Base-by-base conservation (phyloP, 2,888 invertebrate species). In the Clostera curtula region DNA sequence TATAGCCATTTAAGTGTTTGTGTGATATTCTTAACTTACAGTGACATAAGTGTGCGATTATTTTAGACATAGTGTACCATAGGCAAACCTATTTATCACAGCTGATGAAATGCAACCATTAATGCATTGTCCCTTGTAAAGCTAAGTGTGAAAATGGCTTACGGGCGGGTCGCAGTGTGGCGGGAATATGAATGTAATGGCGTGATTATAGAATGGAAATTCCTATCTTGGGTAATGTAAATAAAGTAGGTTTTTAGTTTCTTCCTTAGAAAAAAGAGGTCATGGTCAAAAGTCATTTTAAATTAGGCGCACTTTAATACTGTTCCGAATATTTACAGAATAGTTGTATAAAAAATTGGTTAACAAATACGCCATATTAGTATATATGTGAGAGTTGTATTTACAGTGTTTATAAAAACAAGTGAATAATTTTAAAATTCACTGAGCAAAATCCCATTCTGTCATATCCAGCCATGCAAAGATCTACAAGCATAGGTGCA, bases 21-120 rank as follows among this genome's bases (percentile, higher is more conserved):
- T 32, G 37, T 38, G 39, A 33, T 39, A 40, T 41, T 46, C 34
- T 40, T 41, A 49, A 48, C 43, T 49, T 43, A 36, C 32, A 51
- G 25, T 42, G 34, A 30, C 2, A 21, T 11, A 12, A 3, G 18
- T 18, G 18, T 9, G 18, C 1, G 18, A 8, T n/a, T 7, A 26
- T 20, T 32, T 30, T 47, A 47, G 48, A 30, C 29, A 47, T 37
- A 32, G 34, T 48, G 56, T 44, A 61, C 74, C 77, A 80, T 77
- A 80, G 77, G 75, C 80, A 74, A 74, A 63, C 57, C 77, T 70
- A 75, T 76, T 66, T 79, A 82, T 82, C 82, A 82, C 82, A 82
- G 82, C 68, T 80, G 68, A 65, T 56, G 59, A 82, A 82, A 82
- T 82, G 80, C 82, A 76, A 48, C 56, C 53, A 54, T 44, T 53